Conservation (phyloP, 64 coral and sea anemone genomes). For the Orbicella faveolata region DNA sequence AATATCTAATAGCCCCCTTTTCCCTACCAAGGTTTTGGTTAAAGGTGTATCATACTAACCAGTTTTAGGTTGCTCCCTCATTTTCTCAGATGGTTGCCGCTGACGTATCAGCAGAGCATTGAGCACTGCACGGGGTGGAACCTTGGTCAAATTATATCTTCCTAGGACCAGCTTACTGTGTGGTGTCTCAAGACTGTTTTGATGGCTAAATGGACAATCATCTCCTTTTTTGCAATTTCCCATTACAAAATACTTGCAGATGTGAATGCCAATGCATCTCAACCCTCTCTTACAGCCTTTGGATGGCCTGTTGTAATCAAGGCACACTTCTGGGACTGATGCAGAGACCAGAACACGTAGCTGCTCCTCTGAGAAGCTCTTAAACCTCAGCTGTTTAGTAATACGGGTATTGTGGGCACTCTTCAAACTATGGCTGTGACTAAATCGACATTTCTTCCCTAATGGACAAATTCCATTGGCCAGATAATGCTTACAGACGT, state of each 20-base stretch:
- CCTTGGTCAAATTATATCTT: neutral
- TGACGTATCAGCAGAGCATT: neutral
- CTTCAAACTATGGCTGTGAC: conserved; percentile 34
- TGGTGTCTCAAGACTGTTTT: conserved; percentile 5
- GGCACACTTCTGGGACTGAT: conserved; percentile 36
- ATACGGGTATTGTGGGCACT: conserved; percentile 42
- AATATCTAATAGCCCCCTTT: too few species aligned
- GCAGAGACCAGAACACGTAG: conserved; percentile 36
- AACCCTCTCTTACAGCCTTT: neutral
- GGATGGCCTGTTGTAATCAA: neutral
- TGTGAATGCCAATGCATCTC: neutral
- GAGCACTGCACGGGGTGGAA: neutral
- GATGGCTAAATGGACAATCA: neutral
- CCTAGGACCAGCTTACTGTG: neutral
- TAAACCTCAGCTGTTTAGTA: neutral
- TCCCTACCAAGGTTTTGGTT: too few species aligned
- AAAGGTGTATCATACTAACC: neutral
- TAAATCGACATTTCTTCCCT: conserved; percentile 28
- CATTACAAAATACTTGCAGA: conserved; percentile 25
- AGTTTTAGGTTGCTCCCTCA: neutral
- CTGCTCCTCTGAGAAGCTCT: conserved; percentile 34
- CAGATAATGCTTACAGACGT: conserved; percentile 66
- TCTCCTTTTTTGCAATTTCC: neutral
- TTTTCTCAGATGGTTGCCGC: neutral
- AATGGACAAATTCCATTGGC: conserved; percentile 57